Percentiles rank a stretch among this genome's conserved stretches.
These are phyloP conservation scores for Vipera ursinii DNA, from an alignment of 2,797 vertebrate genomes.

Conservation along the genomic window DNA sequence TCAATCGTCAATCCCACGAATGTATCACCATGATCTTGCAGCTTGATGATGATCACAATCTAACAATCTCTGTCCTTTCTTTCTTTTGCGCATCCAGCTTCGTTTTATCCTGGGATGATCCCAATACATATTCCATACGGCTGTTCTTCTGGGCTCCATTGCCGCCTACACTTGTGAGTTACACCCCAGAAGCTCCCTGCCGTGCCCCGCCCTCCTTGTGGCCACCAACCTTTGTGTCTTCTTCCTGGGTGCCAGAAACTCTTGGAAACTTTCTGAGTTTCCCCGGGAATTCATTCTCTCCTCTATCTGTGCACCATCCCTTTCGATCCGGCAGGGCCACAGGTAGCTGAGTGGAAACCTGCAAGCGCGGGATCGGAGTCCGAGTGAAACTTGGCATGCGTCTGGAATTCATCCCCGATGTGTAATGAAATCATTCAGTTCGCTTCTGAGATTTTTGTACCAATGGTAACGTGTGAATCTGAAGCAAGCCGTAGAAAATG, in stretches of 20 bases:
- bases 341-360: not conserved
- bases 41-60: slow-evolving; percentile 30
- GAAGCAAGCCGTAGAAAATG: not conserved
- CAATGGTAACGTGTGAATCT: not conserved
- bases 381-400: not conserved
- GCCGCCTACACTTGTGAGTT: slow-evolving; percentile 42
- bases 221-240: slow-evolving; percentile 38
- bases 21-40: slow-evolving; percentile 28
- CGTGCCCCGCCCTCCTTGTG: slow-evolving; percentile 40
- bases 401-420: not conserved
- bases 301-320: slow-evolving; percentile 27
- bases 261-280: slow-evolving; percentile 22
- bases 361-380: not conserved
- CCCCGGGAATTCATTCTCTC: slow-evolving; percentile 28
- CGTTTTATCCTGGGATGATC: slow-evolving; percentile 59
- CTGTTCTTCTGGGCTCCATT: slow-evolving; percentile 41
- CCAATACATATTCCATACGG: slow-evolving; percentile 51
- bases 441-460: not conserved
- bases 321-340: not conserved
- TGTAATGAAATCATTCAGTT: not conserved
- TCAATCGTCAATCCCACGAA: slow-evolving; percentile 53
- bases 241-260: slow-evolving; percentile 9
- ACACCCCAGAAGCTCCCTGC: slow-evolving; percentile 34
- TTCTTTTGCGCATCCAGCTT: slow-evolving; percentile 38
- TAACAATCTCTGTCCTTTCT: slow-evolving; percentile 14